These are phyloP conservation scores for Diaphora mendica DNA, from an alignment of 2,888 invertebrate genomes.

Conservation along the genomic window DNA sequence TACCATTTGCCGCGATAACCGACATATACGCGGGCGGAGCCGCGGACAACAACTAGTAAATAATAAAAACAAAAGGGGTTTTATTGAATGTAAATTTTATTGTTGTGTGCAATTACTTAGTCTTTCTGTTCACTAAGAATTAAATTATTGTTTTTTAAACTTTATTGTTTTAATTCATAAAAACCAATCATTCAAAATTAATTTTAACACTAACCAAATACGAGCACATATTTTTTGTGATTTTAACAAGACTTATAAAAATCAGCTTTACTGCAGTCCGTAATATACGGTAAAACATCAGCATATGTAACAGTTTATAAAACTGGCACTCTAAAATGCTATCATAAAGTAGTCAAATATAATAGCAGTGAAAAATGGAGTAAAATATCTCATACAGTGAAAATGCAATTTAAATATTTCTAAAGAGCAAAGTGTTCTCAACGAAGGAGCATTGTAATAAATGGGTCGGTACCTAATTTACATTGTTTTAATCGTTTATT, in stretches of 20 bases:
- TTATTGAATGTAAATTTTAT: background rate
- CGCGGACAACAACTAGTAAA: too few relatives aligned
- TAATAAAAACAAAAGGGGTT: background rate
- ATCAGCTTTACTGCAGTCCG: background rate
- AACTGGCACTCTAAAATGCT: background rate
- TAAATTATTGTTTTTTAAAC: too few relatives aligned
- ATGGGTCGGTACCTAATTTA: slow-evolving; percentile 39
- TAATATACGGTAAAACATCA: background rate
- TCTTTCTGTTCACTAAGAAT: too few relatives aligned
- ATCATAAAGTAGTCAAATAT: slow-evolving; percentile 3
- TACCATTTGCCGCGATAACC: too few relatives aligned
- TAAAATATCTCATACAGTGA: slow-evolving; percentile 12
- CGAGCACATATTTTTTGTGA: too few relatives aligned
- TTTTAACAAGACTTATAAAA: background rate
- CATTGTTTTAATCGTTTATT: slow-evolving; percentile 39
- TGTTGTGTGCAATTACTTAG: too few relatives aligned
- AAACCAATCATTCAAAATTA: background rate
- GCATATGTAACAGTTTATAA: background rate
- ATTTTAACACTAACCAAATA: background rate
- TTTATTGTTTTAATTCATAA: too few relatives aligned
- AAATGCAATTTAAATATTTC: slow-evolving; percentile 38
- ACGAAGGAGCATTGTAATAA: slow-evolving; percentile 25
- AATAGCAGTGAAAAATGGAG: background rate
- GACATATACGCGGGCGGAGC: too few relatives aligned
- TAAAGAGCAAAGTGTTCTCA: slow-evolving; percentile 27